phyloP scores from a whole-genome alignment of 2,888 invertebrate genomes.

The Temnothorax ravouxi region DNA sequence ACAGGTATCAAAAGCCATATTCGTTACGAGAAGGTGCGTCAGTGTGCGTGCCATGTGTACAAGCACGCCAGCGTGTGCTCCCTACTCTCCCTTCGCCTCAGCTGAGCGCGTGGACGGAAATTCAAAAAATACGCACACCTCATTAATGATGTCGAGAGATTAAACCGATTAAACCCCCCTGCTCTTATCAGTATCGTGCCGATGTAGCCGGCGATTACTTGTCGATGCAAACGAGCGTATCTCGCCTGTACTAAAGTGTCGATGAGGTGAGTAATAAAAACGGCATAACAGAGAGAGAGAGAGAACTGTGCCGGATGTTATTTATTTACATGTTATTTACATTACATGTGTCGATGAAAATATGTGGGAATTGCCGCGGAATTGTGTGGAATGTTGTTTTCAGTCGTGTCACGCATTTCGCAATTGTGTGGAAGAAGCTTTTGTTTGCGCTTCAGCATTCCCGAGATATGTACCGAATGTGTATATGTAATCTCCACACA shows the following conservation, averaged over 20 bases:
- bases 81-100: not conserved
- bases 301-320: too few species aligned
- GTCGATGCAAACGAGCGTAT: not conserved
- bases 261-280: slow-evolving; percentile 17
- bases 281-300: too few species aligned
- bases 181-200: slow-evolving; percentile 40
- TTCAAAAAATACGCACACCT: slow-evolving; percentile 36
- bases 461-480: not conserved
- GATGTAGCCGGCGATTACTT: not conserved
- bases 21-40: not conserved
- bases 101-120: not conserved
- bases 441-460: not conserved
- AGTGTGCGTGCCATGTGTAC: not conserved
- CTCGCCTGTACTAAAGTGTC: not conserved
- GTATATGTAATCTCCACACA: not conserved
- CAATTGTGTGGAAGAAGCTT: not conserved
- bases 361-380: not conserved
- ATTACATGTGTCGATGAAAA: not conserved
- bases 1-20: slow-evolving; percentile 6
- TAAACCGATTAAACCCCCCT: not conserved
- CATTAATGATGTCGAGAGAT: slow-evolving; percentile 38
- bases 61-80: not conserved
- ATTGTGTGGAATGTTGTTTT: not conserved
- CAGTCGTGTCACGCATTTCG: not conserved
- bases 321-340: not conserved